Evolutionary conservation across 2,888 invertebrate genomes (phyloP).

Genomic region (Octonoba sinensis): DNA sequence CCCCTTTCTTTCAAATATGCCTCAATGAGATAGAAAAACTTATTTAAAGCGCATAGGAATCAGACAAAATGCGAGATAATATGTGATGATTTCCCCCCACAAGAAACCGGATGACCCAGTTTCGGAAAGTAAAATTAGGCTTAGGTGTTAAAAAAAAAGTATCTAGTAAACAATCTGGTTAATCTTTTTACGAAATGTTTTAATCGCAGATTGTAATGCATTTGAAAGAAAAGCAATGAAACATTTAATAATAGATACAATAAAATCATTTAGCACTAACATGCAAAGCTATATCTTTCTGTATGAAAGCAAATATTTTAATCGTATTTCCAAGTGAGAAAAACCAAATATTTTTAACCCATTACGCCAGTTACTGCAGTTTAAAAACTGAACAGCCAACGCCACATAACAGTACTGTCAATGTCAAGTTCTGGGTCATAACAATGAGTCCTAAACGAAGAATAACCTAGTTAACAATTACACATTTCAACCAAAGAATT

Average conservation of each 20-base stretch:
- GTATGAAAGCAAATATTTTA: too few species aligned
- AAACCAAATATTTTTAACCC: not conserved
- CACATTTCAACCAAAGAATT: constrained; percentile 36
- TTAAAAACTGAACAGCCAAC: not conserved
- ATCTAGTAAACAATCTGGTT: not conserved
- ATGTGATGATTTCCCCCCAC: constrained; percentile 4
- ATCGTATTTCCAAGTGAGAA: too few species aligned
- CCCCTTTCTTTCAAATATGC: too few species aligned
- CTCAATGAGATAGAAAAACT: too few species aligned
- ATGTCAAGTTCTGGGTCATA: constrained; percentile 60
- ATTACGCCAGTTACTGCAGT: not conserved
- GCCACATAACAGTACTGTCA: constrained; percentile 15
- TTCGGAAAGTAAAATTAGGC: constrained; percentile 48
- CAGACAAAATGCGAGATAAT: too few species aligned
- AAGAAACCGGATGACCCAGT: constrained; percentile 54
- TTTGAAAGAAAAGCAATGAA: not conserved
- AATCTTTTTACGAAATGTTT: not conserved
- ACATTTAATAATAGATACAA: not conserved
- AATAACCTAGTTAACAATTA: constrained; percentile 48
- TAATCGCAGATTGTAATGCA: not conserved
- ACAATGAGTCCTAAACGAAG: constrained; percentile 17
- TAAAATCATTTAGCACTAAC: not conserved
- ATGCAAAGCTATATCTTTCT: too few species aligned
- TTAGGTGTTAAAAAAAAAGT: constrained; percentile 11
- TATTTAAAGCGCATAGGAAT: too few species aligned